phyloP scores from a whole-genome alignment of 2,888 invertebrate species.

The Sinelater perroti region DNA sequence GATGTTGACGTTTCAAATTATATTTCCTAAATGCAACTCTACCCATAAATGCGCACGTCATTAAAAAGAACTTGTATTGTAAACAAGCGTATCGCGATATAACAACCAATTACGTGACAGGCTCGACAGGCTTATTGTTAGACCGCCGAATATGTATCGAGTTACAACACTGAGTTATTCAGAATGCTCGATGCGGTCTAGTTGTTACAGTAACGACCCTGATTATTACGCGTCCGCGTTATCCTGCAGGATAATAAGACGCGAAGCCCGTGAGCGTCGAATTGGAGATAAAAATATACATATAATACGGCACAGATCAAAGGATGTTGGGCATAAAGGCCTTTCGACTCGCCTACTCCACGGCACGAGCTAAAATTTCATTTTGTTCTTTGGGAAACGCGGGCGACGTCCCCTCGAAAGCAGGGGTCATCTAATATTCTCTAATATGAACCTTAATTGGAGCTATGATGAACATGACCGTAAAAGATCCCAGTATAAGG shows the following conservation, averaged over 20 bases:
- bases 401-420: constrained; percentile 31
- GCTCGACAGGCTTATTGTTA: constrained; percentile 49
- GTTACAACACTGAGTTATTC: constrained; percentile 45
- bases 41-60: too few species aligned
- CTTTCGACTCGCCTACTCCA: constrained; percentile 24
- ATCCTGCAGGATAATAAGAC: constrained; percentile 50
- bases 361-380: constrained; percentile 48
- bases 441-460: constrained; percentile 43
- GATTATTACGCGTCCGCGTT: constrained; percentile 47
- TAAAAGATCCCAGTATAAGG: constrained; percentile 17
- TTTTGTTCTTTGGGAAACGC: constrained; percentile 41
- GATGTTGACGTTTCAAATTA: too few species aligned
- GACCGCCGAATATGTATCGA: constrained; percentile 50
- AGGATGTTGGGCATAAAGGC: constrained; percentile 47
- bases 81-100: constrained; percentile 43
- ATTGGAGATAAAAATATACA: constrained; percentile 47
- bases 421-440: constrained; percentile 44
- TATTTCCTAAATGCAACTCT: too few species aligned
- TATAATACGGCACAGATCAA: constrained; percentile 51
- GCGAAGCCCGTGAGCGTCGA: constrained; percentile 44
- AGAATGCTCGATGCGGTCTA: constrained; percentile 46
- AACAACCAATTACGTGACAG: constrained; percentile 51
- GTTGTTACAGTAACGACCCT: constrained; percentile 52
- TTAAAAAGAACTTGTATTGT: constrained; percentile 33
- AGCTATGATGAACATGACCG: constrained; percentile 23